A percentile compares a stretch with the other conserved stretches of the same genome.
These are phyloP conservation scores for Rhodeus uyekii DNA, from an alignment of 2,797 vertebrate genomes.

Conservation along the genomic window DNA sequence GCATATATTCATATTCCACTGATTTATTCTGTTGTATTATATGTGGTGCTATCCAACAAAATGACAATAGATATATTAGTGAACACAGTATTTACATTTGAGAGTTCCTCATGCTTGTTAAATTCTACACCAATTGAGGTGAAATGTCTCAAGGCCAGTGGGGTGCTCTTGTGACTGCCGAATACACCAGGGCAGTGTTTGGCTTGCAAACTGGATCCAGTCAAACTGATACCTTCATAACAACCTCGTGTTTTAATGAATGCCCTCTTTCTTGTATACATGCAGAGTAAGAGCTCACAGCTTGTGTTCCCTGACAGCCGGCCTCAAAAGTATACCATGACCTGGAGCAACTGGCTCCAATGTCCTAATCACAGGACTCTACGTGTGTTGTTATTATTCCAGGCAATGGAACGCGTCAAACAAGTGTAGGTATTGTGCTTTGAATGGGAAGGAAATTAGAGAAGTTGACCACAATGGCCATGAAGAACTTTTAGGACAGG, in stretches of 20 bases:
- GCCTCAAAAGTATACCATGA: conserved; percentile 37
- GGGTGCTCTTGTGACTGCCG: conserved; percentile 9
- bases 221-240: conserved; percentile 55
- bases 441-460: conserved; percentile 29
- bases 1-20: fast-evolving
- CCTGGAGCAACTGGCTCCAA: conserved; percentile 29
- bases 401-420: conserved; percentile 49
- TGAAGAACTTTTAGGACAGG: conserved; percentile 32
- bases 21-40: background rate
- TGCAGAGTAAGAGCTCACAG: conserved; percentile 42
- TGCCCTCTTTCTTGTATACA: conserved; percentile 62
- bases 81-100: background rate
- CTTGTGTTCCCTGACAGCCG: conserved; percentile 45
- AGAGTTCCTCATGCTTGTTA: background rate
- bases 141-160: conserved; percentile 12
- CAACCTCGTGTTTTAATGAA: conserved; percentile 70
- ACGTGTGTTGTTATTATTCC: conserved; percentile 52
- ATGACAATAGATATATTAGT: background rate
- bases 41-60: background rate
- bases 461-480: conserved; percentile 30
- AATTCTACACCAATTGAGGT: background rate
- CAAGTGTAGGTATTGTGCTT: conserved; percentile 53
- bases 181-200: conserved; percentile 38
- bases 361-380: conserved; percentile 46
- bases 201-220: conserved; percentile 59